Evolutionary conservation across 1,140 invertebrate genomes (phyloP).

Genomic region (Heliconius melpomene): DNA sequence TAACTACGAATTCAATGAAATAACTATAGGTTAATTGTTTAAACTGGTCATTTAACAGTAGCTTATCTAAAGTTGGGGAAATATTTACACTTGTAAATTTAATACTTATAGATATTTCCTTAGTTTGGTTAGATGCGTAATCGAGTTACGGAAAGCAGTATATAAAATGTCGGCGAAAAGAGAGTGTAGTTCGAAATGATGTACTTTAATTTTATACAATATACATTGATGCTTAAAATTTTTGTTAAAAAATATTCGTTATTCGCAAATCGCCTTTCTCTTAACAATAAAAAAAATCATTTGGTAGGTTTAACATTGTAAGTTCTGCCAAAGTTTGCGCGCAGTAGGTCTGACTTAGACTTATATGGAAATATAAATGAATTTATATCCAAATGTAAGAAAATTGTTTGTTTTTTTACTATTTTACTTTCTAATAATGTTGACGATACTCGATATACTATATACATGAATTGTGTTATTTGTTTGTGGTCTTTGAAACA

Average conservation of each 20-base stretch:
- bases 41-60: too few relatives aligned
- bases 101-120: too few relatives aligned
- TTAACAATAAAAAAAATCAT: background rate
- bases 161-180: too few relatives aligned
- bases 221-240: too few relatives aligned
- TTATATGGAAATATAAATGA: conserved; percentile 67
- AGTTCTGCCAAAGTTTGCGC: conserved; percentile 40
- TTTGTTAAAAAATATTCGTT: conserved; percentile 44
- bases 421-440: conserved; percentile 42
- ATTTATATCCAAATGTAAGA: conserved; percentile 45
- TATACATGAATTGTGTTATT: conserved; percentile 73
- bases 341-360: conserved; percentile 52
- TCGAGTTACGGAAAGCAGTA: background rate
- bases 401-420: conserved; percentile 2
- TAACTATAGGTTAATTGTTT: too few relatives aligned
- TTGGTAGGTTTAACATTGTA: background rate
- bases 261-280: conserved; percentile 36
- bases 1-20: background rate
- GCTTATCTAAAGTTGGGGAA: too few relatives aligned
- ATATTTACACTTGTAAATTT: too few relatives aligned
- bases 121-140: background rate
- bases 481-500: conserved; percentile 55
- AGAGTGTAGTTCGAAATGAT: too few relatives aligned
- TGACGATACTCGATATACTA: conserved; percentile 63
- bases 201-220: too few relatives aligned